Percentiles rank a stretch among this genome's conserved stretches.
Evolutionary conservation across 2,888 invertebrate genomes (phyloP).

Genomic region (Balanococcus diminutus): DNA sequence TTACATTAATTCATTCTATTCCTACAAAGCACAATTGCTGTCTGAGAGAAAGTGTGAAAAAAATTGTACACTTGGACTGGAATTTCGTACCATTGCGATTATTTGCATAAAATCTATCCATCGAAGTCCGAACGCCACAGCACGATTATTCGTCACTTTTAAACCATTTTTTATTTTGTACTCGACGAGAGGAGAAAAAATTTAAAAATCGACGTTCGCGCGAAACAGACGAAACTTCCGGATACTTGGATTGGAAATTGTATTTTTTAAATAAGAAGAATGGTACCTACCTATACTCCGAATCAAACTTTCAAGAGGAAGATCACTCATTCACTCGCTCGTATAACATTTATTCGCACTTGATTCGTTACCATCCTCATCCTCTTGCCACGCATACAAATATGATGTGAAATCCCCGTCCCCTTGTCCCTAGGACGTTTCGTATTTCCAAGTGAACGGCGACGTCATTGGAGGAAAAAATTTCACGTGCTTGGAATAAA

Average conservation of each 20-base stretch:
- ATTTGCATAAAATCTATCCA: neutral
- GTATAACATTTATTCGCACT: neutral
- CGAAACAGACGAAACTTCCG: neutral
- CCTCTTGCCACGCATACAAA: neutral
- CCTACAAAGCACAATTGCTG: neutral
- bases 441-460: neutral
- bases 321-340: neutral
- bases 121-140: neutral
- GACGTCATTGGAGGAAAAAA: neutral
- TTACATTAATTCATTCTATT: conserved; percentile 20
- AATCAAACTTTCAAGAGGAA: too few relatives aligned
- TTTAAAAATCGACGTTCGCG: neutral
- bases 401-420: neutral
- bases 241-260: neutral
- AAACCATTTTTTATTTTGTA: neutral
- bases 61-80: neutral
- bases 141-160: neutral
- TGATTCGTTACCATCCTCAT: neutral
- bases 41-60: neutral
- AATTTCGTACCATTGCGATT: neutral
- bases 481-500: conserved; percentile 9
- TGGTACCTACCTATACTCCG: too few relatives aligned
- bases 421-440: neutral
- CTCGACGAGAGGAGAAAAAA: neutral
- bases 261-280: too few relatives aligned